Percentiles rank a stretch among this genome's conserved stretches.
These are phyloP conservation scores for Andrena dorsata DNA, from an alignment of 2,888 invertebrate species.

Conservation along the genomic window DNA sequence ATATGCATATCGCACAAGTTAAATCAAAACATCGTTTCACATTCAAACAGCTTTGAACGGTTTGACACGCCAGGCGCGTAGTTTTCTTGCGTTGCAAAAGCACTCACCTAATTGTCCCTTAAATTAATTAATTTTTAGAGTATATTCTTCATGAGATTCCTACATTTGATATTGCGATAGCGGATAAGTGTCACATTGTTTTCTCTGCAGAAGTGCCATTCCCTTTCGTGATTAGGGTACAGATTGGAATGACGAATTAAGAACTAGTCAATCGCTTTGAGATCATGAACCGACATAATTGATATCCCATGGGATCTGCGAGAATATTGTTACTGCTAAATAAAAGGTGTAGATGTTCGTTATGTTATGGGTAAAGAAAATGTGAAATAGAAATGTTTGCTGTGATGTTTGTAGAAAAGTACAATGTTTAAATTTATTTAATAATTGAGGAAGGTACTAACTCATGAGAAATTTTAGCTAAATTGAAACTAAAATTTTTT, in stretches of 20 bases:
- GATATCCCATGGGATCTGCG: neutral
- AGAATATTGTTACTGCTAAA: neutral
- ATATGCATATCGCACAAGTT: neutral
- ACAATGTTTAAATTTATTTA: too few species aligned
- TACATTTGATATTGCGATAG: neutral
- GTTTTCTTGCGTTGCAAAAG: neutral
- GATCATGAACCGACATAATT: neutral
- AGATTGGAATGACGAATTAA: conserved; percentile 4
- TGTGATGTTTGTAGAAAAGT: too few species aligned
- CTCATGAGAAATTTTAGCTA: too few species aligned
- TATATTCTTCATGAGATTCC: too few species aligned
- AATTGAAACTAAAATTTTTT: too few species aligned
- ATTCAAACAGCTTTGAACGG: neutral
- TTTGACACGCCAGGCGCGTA: neutral
- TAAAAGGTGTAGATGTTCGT: too few species aligned
- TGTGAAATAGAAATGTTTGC: too few species aligned
- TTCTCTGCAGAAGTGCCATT: neutral
- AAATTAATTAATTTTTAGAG: neutral
- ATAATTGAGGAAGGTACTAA: too few species aligned
- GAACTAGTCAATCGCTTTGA: conserved; percentile 1
- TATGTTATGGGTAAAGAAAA: too few species aligned
- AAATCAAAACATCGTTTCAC: neutral
- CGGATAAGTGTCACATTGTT: neutral
- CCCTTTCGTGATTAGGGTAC: neutral
- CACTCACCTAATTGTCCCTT: neutral